Conservation (phyloP, 2,797 vertebrate genomes). For the Poeciliopsis paucimaculata region DNA sequence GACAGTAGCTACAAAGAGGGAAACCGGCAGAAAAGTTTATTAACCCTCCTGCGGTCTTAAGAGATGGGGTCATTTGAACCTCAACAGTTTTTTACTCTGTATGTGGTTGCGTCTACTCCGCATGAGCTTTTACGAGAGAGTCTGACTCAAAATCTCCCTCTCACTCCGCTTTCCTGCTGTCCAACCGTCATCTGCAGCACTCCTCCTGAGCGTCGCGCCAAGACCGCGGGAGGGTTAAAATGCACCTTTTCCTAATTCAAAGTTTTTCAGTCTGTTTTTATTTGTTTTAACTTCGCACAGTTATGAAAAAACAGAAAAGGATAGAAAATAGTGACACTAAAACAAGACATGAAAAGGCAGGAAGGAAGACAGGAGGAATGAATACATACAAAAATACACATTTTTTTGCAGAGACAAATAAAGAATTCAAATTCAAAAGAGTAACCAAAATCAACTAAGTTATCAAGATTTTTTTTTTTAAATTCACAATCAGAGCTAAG, state of each 20-base stretch:
- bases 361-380: slow-evolving; percentile 31
- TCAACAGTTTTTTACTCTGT: no score
- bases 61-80: no score
- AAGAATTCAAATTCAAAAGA: background rate
- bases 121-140: no score
- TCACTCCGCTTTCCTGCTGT: no score
- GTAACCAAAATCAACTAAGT: background rate
- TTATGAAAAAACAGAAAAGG: slow-evolving; percentile 12
- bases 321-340: slow-evolving; percentile 16
- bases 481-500: slow-evolving; percentile 3
- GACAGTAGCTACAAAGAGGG: slow-evolving; percentile 40
- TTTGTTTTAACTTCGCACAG: slow-evolving; percentile 4
- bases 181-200: background rate
- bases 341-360: background rate
- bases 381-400: slow-evolving; percentile 24
- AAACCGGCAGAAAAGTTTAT: slow-evolving; percentile 11
- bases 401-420: background rate
- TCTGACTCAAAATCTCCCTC: no score
- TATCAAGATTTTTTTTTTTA: background rate
- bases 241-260: background rate
- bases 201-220: background rate
- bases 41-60: background rate
- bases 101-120: no score
- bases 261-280: background rate
- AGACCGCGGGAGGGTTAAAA: background rate